Evolutionary conservation across 2,113 vertebrate species (phyloP).

Genomic region (Oryzias woworae): DNA sequence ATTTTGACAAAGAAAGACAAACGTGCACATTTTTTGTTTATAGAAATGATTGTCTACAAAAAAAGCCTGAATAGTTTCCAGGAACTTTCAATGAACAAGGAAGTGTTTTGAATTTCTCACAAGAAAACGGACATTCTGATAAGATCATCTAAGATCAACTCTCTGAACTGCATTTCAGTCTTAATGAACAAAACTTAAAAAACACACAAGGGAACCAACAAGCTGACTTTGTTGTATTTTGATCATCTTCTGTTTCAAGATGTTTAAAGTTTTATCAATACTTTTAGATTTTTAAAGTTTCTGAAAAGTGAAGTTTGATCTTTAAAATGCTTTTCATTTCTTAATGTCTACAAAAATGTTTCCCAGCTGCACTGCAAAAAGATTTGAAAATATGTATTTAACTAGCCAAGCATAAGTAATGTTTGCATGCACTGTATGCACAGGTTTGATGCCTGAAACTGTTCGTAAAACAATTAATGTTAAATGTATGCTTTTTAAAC

Average conservation of each 20-base stretch:
- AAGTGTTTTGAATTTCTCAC: constrained; percentile 82
- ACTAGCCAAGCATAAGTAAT: too few species aligned
- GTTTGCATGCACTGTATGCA: too few species aligned
- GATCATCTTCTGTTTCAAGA: constrained; percentile 56
- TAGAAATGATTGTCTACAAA: not conserved
- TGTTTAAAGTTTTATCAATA: too few species aligned
- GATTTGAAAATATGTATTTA: too few species aligned
- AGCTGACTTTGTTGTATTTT: constrained; percentile 75
- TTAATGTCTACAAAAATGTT: too few species aligned
- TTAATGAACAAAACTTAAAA: constrained; percentile 84
- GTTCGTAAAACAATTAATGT: too few species aligned
- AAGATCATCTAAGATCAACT: constrained; percentile 77
- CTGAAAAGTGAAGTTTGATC: too few species aligned
- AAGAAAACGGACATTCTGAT: constrained; percentile 77
- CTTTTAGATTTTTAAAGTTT: too few species aligned
- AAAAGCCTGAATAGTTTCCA: not conserved
- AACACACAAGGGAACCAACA: constrained; percentile 59
- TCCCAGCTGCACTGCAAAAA: too few species aligned
- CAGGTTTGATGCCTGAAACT: too few species aligned
- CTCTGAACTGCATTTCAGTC: constrained; percentile 83
- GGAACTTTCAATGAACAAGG: constrained; percentile 78
- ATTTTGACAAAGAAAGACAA: not conserved
- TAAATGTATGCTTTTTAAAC: too few species aligned
- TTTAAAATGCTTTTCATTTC: too few species aligned
- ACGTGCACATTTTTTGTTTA: not conserved